These are phyloP conservation scores for Choristoneura fumiferana DNA, from an alignment of 1,140 invertebrate species.

Conservation along the genomic window DNA sequence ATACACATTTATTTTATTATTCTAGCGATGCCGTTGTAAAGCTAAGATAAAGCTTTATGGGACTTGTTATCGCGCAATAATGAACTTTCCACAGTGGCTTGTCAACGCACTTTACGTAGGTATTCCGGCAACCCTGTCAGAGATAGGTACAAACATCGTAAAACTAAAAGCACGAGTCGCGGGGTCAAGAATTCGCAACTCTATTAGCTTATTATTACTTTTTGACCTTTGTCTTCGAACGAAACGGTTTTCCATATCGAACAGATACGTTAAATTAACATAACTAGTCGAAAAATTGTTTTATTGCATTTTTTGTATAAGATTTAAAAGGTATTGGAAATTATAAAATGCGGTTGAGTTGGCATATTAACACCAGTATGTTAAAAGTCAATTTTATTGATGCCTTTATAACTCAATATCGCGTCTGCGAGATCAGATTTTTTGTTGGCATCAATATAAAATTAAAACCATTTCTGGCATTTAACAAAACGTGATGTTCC, in stretches of 20 bases:
- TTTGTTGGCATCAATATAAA: constrained; percentile 3
- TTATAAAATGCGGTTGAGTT: constrained; percentile 26
- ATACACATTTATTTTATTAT: constrained; percentile 72
- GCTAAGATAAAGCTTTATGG: constrained; percentile 68
- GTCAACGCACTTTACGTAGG: constrained; percentile 10
- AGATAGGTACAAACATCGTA: neutral
- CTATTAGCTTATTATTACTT: neutral
- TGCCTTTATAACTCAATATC: constrained; percentile 27
- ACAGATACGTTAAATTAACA: constrained; percentile 5
- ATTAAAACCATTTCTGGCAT: neutral
- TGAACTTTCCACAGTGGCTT: constrained; percentile 50
- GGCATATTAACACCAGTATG: constrained; percentile 47
- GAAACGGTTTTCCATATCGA: constrained; percentile 7
- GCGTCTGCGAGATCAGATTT: constrained; percentile 14
- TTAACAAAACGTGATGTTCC: neutral
- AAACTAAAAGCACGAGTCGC: neutral
- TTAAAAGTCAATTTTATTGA: constrained; percentile 50
- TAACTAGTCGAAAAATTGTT: constrained; percentile 14
- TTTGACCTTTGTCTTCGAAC: constrained; percentile 5
- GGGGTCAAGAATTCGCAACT: constrained; percentile 4
- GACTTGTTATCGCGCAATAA: constrained; percentile 53
- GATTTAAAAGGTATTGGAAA: constrained; percentile 13
- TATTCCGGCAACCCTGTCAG: neutral
- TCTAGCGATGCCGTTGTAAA: constrained; percentile 50
- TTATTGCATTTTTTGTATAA: constrained; percentile 17